Base-by-base conservation (phyloP, 2,888 invertebrate genomes). In the Euzophera pinguis region DNA sequence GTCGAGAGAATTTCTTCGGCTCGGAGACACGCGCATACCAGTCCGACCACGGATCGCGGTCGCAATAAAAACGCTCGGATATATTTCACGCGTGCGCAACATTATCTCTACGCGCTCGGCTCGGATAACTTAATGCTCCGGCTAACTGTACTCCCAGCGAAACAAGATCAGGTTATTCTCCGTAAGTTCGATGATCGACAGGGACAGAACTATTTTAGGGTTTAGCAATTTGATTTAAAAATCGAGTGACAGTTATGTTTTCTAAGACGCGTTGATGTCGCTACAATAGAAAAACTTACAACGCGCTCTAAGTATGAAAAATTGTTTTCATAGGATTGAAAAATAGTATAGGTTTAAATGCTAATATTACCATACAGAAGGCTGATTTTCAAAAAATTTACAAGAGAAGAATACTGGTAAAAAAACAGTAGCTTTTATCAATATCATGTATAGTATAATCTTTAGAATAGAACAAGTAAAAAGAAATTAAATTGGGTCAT, bases 81-180 rank as follows among this genome's bases (percentile, higher is more conserved):
- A 87, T 87, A 86, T 88, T 87, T 87, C 87, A 89, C 88, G 85
- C 87, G 86, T 88, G 84, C 85, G 86, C 87, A 88, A 87, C 85
- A 84, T 88, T 88, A 88, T 85, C 85, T 85, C 80, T 80, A 69
- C 77, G 79, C 81, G 82, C 84, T 82, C 84, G 79, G 78, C 78
- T 89, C 84, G 75, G 85, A 87, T 89, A 88, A 90, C 89, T 88
- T 89, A 90, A 89, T 85, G 86, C 81, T 76, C 64, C 74, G 74
- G 71, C 78, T 88, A 89, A 89, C 89, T 86, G 89, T 89, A 89
- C 82, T 74, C 73, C 78, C 71, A 71, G 76, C 81, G 80, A 81
- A 87, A 84, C 81, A 78, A 85, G 82, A 89, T 87, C 84, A 81
- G 76, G 81, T 85, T 88, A 85, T 86, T 81, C 78, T 78, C 71